Evolutionary conservation across 2,797 vertebrate species (phyloP).

Genomic region (Ctenosaura bakeri): DNA sequence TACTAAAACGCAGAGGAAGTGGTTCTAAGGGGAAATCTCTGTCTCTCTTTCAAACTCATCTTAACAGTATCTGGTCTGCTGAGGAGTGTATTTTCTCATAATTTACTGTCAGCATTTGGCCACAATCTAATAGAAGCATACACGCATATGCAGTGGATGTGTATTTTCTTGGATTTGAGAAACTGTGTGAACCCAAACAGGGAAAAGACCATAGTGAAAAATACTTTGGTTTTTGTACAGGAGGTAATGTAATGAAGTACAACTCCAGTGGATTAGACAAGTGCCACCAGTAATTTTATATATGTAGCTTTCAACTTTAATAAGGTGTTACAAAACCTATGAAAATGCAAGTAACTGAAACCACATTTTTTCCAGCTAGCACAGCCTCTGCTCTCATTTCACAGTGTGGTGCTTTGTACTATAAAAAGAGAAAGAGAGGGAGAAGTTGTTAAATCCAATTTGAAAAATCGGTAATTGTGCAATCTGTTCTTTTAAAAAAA

Average conservation of each 20-base stretch:
- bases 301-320: slow-evolving; percentile 78
- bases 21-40: background rate
- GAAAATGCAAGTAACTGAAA: slow-evolving; percentile 74
- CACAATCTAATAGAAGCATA: background rate
- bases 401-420: slow-evolving; percentile 62
- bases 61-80: background rate
- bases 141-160: background rate
- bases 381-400: slow-evolving; percentile 53
- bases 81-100: background rate
- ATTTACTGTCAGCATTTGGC: slow-evolving; percentile 1
- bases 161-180: background rate
- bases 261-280: slow-evolving; percentile 56
- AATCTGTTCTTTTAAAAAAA: slow-evolving; percentile 51
- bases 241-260: slow-evolving; percentile 54
- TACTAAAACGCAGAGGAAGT: background rate
- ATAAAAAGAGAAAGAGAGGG: slow-evolving; percentile 38
- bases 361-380: slow-evolving; percentile 70
- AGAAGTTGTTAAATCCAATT: slow-evolving; percentile 67
- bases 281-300: slow-evolving; percentile 63
- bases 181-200: slow-evolving; percentile 2
- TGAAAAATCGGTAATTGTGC: slow-evolving; percentile 65
- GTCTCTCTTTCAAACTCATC: background rate
- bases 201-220: slow-evolving; percentile 13
- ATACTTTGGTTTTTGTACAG: slow-evolving; percentile 22
- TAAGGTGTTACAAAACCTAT: slow-evolving; percentile 77